phyloP scores from a whole-genome alignment of 2,797 vertebrate species.

The Tragelaphus eurycerus region DNA sequence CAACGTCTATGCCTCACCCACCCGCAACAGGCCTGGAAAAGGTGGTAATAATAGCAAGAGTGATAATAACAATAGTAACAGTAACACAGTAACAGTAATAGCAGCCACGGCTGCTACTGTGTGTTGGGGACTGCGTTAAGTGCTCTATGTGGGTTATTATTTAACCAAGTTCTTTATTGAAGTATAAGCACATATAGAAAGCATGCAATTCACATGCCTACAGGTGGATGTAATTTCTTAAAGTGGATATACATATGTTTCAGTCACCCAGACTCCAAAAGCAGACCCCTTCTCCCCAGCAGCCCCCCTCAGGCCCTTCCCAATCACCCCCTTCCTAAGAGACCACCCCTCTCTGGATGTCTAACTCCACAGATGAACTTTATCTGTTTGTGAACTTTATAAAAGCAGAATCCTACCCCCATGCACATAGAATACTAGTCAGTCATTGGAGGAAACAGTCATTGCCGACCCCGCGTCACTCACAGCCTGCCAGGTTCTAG shows the following conservation, averaged over 20 bases:
- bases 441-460: accelerated
- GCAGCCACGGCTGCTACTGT: no score
- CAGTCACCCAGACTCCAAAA: no score
- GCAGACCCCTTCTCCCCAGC: no score
- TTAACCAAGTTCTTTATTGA: not conserved
- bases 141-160: accelerated
- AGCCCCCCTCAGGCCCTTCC: no score
- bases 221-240: no score
- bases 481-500: not conserved
- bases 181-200: no score
- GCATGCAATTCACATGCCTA: no score
- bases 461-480: not conserved
- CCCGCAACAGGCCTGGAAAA: not conserved
- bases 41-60: accelerated
- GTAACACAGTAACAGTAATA: accelerated
- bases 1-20: accelerated
- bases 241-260: no score
- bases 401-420: not conserved
- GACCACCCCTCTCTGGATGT: no score
- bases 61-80: accelerated
- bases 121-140: not conserved
- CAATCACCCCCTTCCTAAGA: no score
- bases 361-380: no score
- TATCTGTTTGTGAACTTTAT: not conserved
- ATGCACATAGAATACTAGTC: accelerated